Evolutionary conservation across 2,888 invertebrate species (phyloP).

Genomic region (Trichacis sp.): DNA sequence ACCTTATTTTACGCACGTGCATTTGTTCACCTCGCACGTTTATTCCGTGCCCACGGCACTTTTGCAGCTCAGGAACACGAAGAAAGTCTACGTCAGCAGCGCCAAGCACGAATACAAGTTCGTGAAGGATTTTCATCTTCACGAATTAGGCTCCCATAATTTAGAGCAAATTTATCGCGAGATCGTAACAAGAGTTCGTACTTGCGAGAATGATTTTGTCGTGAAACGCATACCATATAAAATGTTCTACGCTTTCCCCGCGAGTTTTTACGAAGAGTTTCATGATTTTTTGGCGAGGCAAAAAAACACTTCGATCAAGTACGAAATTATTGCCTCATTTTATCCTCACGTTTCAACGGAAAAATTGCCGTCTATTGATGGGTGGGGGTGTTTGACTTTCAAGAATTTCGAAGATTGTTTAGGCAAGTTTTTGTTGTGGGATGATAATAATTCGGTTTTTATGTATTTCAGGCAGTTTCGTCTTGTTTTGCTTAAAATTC

Average conservation of each 20-base stretch:
- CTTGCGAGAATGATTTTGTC: conserved; percentile 72
- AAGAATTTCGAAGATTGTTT: conserved; percentile 44
- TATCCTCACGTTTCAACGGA: conserved; percentile 85
- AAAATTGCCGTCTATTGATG: conserved; percentile 74
- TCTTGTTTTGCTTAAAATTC: conserved; percentile 70
- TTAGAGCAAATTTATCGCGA: conserved; percentile 72
- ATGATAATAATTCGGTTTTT: conserved; percentile 62
- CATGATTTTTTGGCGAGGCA: conserved; percentile 58
- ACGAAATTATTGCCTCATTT: conserved; percentile 73
- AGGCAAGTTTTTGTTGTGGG: conserved; percentile 59
- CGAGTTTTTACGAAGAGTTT: conserved; percentile 75
- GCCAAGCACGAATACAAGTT: conserved; percentile 75
- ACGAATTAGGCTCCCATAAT: conserved; percentile 79
- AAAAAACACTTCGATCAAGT: conserved; percentile 67
- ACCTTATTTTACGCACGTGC: conserved; percentile 71
- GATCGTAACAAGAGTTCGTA: conserved; percentile 72
- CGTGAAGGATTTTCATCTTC: conserved; percentile 76
- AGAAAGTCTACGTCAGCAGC: conserved; percentile 72
- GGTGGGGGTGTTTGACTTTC: conserved; percentile 59
- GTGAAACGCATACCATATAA: conserved; percentile 74
- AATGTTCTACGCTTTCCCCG: conserved; percentile 79
- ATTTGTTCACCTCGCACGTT: conserved; percentile 82
- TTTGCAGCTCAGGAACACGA: conserved; percentile 77
- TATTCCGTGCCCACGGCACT: conserved; percentile 82
- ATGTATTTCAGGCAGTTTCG: conserved; percentile 70